Conservation (phyloP, 2,888 invertebrate species). For the Temnothorax ravouxi region DNA sequence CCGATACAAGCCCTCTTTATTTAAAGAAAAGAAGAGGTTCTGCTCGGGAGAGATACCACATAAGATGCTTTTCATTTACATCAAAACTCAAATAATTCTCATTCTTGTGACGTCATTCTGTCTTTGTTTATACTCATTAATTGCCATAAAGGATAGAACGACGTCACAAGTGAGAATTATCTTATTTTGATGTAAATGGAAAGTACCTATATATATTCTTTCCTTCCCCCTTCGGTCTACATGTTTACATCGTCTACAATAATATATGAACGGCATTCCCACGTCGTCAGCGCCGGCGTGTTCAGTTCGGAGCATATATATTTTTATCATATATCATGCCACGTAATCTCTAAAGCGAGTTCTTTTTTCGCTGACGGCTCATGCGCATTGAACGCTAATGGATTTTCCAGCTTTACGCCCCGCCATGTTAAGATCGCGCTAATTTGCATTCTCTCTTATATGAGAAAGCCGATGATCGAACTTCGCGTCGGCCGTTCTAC, state of each 20-base stretch:
- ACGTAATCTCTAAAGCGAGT: conserved; percentile 69
- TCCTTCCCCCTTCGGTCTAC: not conserved
- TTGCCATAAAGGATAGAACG: too few relatives aligned
- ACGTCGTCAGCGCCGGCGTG: conserved; percentile 4
- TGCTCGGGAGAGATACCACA: not conserved
- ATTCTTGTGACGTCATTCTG: too few relatives aligned
- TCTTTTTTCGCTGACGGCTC: conserved; percentile 61
- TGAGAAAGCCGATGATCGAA: conserved; percentile 29
- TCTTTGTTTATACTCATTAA: too few relatives aligned
- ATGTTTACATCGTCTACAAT: not conserved
- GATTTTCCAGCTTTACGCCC: conserved; percentile 45
- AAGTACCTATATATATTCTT: not conserved
- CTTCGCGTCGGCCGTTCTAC: not conserved
- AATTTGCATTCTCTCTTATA: conserved; percentile 21
- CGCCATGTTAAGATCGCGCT: conserved; percentile 16
- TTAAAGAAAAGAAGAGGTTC: too few relatives aligned
- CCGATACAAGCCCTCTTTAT: not conserved
- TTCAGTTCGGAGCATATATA: conserved; percentile 58
- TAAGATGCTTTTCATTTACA: too few relatives aligned
- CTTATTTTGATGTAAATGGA: too few relatives aligned
- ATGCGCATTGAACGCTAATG: conserved; percentile 64
- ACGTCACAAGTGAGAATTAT: too few relatives aligned
- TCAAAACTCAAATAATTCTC: too few relatives aligned
- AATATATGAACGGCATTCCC: conserved; percentile 23
- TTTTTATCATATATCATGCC: conserved; percentile 67